Evolutionary conservation across 92 coral and sea anemone genomes (phyloP).

Genomic region (Actinostola sp.): DNA sequence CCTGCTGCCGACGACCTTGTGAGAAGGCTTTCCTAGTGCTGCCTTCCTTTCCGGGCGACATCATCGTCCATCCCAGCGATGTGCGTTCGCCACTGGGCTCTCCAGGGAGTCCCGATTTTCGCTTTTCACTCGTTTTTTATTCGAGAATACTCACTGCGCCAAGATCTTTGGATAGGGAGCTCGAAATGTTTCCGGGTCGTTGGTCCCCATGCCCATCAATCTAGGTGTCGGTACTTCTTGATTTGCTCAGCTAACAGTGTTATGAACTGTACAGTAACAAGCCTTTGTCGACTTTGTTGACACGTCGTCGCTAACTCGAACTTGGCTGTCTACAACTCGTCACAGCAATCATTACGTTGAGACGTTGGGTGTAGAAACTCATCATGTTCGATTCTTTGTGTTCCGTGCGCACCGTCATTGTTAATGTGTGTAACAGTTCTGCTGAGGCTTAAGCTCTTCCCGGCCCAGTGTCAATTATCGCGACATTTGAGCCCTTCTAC

Average conservation of each 20-base stretch:
- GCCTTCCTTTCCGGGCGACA: constrained; percentile 64
- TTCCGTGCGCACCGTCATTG: constrained; percentile 46
- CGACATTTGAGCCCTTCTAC: constrained; percentile 66
- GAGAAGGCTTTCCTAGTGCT: too few relatives aligned
- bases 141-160: constrained; percentile 59
- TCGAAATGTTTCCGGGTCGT: constrained; percentile 30
- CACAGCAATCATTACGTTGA: constrained; percentile 1
- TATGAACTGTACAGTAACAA: constrained; percentile 50
- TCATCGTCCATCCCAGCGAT: constrained; percentile 43
- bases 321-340: constrained; percentile 3
- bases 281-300: constrained; percentile 58
- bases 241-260: constrained; percentile 56
- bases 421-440: constrained; percentile 39
- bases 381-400: constrained; percentile 53
- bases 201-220: constrained; percentile 40
- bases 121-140: constrained; percentile 47
- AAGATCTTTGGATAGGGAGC: constrained; percentile 61
- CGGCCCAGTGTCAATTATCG: constrained; percentile 63
- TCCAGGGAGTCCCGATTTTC: constrained; percentile 40
- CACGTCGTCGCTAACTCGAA: constrained; percentile 46
- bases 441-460: constrained; percentile 67
- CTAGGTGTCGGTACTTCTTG: constrained; percentile 34
- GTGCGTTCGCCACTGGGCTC: constrained; percentile 48
- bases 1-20: constrained; percentile 37
- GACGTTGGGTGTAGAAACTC: constrained; percentile 45